Conservation (phyloP, 2,113 vertebrate species). For the Stegostoma tigrinum region DNA sequence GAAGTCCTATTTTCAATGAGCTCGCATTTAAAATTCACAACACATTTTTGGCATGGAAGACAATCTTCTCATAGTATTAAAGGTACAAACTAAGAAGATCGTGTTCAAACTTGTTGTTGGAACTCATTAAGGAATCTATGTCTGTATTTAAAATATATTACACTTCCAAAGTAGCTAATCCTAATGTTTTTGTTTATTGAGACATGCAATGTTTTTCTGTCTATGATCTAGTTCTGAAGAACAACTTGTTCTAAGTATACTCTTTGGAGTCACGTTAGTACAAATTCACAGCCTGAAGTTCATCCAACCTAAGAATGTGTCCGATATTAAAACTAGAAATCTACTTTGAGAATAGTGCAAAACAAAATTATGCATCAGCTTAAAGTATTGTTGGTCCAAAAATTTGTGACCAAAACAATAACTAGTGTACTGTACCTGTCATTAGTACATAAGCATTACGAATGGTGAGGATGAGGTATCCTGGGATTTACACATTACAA, state of each 20-base stretch:
- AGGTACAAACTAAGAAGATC: neutral
- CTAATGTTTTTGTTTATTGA: neutral
- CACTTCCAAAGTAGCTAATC: neutral
- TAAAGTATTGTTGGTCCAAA: neutral
- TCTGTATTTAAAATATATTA: neutral
- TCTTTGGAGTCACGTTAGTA: neutral
- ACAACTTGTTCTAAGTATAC: neutral
- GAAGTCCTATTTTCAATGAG: neutral
- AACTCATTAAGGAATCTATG: constrained; percentile 8
- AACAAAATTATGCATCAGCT: neutral
- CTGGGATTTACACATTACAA: no score
- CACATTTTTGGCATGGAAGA: neutral
- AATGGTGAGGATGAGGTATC: no score
- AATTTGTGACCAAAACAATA: no score
- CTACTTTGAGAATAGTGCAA: neutral
- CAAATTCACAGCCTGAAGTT: neutral
- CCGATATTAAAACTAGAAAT: neutral
- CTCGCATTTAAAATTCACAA: neutral
- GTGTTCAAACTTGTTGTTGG: neutral
- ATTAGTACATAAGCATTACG: no score
- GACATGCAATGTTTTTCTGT: neutral
- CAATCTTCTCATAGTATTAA: neutral
- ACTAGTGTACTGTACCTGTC: no score
- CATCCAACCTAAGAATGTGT: neutral
- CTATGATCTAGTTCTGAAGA: neutral